Base-by-base conservation (phyloP, 1,140 invertebrate species). In the Pectinophora gossypiella region DNA sequence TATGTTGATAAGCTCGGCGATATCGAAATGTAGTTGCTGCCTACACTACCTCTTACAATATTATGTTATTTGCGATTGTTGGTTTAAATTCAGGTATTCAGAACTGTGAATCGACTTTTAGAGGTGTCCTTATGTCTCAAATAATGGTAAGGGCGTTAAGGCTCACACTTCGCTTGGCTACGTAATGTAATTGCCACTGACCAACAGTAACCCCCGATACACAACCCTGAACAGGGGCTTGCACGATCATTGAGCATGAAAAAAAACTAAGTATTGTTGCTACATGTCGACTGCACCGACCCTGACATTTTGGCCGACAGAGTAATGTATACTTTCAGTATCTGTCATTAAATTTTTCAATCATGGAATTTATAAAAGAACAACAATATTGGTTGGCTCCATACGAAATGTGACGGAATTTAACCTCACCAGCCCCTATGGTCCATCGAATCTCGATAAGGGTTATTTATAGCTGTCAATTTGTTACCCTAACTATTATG, bases 391-490 rank as follows among this genome's bases (percentile, higher is more conserved):
- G 27, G 2, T 32, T 32, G n/a, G n/a, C 27, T 1, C 1, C n/a
- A 32, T 32, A 23, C n/a, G 7, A n/a, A n/a, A n/a, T 27, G 12
- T 27, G 23, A 27, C 12, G 23, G 23, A 5, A 50, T 16, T 50
- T 38, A 56, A 23, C 55, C 23, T 42, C 23, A 40, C 44, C 16
- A 40, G 64, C 68, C 73, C 72, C 54, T 74, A 77, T 78, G 60
- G 64, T 69, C 60, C 64, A 66, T 62, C 44, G 61, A 59, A 60
- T 68, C 57, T 59, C 43, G 70, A 77, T 76, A 82, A 68, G 51
- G 59, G 51, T 72, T 72, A 79, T 79, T 76, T 79, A 79, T 79
- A 47, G 61, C 61, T 58, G 38, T 48, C 61, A 61, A 47, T 56
- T 53, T 20, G 59, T 47, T 58, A 51, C 51, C 59, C 59, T 48